Evolutionary conservation across 2,113 vertebrate genomes (phyloP), one percentile per base, ranked within the genome.

Genomic region (Nesogale talazaci): DNA sequence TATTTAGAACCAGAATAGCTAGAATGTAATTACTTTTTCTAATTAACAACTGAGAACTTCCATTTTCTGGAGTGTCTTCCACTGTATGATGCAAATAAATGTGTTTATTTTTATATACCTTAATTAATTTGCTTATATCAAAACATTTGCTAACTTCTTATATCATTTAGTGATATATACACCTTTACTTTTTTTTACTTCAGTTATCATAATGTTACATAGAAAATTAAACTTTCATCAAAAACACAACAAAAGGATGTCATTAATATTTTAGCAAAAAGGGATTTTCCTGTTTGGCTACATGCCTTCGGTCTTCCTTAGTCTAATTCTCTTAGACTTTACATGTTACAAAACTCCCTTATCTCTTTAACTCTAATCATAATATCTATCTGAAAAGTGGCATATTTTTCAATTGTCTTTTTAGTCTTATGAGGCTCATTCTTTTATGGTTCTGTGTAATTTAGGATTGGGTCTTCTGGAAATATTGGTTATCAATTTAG

Each of bases 101-200:
- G 57, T 59, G 57, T 59, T 59, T 59, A 59, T 61, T 61, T 27
- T 65, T 7, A 23, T 20, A 65, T 65, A 65, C 23, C 27, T 20
- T 65, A 94, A 63, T 63, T 46, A 90, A 81, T 59, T 95, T 89
- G 1, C 11, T 79, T 81, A 2, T 85, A 75, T 4, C 65, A 82
- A 93, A 78, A 52, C 10, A 84, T 23, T 40, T 86, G 20, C 34
- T 83, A 89, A 81, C 1, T 75, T 10, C 3, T 1, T 77, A 31
- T 80, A 3, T 61, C 14, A 89, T 80, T 78, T 46, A 84, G 31
- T 69, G 17, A 9, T 7, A 89, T 86, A 3, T 29, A 76, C 5
- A 87, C 1, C 10, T 12, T 91, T 75, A 92, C 69, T 8, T 76
- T 57, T 83, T 92, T 42, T 63, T 70, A 75, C 15, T 82, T 69